Percentiles rank a stretch among this genome's conserved stretches.
Evolutionary conservation across 2,888 invertebrate genomes (phyloP).

Genomic region (Acanthosoma haemorrhoidale): DNA sequence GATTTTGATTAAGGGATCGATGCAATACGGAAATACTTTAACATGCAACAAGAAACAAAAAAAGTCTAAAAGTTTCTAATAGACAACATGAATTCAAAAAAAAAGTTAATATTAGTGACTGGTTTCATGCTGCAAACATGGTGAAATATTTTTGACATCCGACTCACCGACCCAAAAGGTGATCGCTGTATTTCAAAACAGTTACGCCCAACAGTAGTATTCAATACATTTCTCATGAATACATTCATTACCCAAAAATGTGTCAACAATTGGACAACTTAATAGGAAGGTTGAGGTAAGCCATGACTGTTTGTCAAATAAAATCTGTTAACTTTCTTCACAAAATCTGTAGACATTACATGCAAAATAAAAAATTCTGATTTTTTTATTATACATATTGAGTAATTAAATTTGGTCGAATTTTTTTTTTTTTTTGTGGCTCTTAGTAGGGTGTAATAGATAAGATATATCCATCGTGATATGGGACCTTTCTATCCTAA

Average conservation of each 20-base stretch:
- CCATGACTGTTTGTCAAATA: conserved; percentile 20
- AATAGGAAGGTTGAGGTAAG: neutral
- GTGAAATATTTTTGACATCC: conserved; percentile 6
- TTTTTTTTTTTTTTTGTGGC: no score
- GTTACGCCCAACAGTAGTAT: conserved; percentile 19
- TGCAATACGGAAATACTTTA: no score
- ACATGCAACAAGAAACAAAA: no score
- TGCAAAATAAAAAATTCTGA: no score
- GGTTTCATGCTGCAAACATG: neutral
- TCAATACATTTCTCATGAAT: conserved; percentile 28
- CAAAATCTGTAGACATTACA: conserved; percentile 4
- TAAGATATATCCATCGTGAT: no score
- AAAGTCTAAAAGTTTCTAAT: no score
- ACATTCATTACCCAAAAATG: conserved; percentile 25
- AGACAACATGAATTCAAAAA: neutral
- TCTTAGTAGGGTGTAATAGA: no score
- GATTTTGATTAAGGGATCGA: no score
- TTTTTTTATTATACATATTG: no score
- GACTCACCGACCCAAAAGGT: conserved; percentile 23
- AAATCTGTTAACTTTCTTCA: conserved; percentile 7
- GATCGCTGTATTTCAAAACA: conserved; percentile 23
- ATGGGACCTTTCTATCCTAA: no score
- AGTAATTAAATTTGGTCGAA: no score
- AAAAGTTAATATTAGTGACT: neutral
- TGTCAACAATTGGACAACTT: neutral